These are phyloP conservation scores for Catostylus mosaicus DNA, from an alignment of 30 jellyfish, hydroid and myxozoan genomes.

Conservation along the genomic window DNA sequence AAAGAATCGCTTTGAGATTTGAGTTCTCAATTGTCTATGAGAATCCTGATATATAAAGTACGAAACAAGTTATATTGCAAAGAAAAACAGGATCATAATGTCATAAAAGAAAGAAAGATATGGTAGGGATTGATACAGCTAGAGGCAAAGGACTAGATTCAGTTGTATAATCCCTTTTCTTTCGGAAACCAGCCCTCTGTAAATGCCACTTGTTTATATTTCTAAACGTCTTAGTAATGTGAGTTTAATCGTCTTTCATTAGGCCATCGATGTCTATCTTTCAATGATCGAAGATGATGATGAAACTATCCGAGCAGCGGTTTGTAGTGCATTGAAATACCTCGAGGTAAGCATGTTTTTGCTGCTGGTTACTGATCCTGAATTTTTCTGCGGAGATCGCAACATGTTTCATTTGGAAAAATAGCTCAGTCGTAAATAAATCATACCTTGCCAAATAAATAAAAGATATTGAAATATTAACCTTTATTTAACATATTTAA, in stretches of 20 bases:
- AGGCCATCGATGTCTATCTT: conserved; percentile 63
- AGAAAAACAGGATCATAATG: too few species aligned
- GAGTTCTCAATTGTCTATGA: not conserved
- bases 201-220: not conserved
- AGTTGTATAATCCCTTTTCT: not conserved
- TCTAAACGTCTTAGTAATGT: not conserved
- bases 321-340: conserved; percentile 48
- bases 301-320: conserved; percentile 39
- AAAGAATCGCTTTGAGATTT: not conserved
- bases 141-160: not conserved
- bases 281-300: conserved; percentile 51
- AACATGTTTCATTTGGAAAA: too few species aligned
- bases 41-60: not conserved
- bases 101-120: not conserved
- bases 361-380: not conserved
- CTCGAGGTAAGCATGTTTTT: conserved; percentile 34
- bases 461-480: not conserved
- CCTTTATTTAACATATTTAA: not conserved
- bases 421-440: not conserved
- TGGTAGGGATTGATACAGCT: not conserved
- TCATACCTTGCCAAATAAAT: not conserved
- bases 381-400: not conserved
- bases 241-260: not conserved
- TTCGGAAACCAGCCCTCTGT: too few species aligned
- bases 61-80: not conserved